A percentile compares a stretch with the other conserved stretches of the same genome.
Conservation (phyloP, 2,888 invertebrate species). For the Tenthredo amoena region DNA sequence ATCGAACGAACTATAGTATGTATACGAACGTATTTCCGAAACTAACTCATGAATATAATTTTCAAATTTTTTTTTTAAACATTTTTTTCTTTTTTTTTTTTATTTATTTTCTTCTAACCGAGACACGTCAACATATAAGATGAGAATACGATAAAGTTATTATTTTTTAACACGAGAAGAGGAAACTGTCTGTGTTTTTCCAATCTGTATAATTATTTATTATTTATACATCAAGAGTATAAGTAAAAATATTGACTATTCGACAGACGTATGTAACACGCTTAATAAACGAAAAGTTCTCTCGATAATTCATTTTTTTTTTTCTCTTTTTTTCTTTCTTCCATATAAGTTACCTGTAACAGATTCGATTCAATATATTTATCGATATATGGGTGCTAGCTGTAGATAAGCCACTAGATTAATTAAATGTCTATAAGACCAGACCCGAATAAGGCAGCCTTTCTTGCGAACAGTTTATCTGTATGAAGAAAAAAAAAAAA, state of each 20-base stretch:
- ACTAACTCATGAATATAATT: neutral
- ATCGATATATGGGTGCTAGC: conserved; percentile 5
- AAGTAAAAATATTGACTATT: neutral
- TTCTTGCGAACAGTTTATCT: neutral
- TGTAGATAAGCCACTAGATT: neutral
- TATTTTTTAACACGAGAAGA: neutral
- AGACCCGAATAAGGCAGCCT: neutral
- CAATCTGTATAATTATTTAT: neutral
- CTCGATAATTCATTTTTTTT: neutral
- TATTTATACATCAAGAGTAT: neutral
- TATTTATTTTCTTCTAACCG: neutral
- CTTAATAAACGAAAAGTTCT: neutral
- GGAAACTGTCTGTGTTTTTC: neutral
- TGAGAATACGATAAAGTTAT: neutral
- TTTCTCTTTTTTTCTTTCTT: neutral
- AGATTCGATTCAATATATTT: conserved; percentile 8
- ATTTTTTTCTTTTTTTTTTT: neutral
- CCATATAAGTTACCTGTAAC: neutral
- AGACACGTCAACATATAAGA: neutral
- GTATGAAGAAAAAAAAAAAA: neutral
- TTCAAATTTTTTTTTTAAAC: neutral
- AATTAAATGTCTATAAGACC: neutral
- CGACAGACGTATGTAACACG: neutral
- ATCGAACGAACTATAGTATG: neutral
- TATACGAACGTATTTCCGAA: neutral